Conservation (phyloP, 2,888 invertebrate species). For the Charanyca ferruginea region DNA sequence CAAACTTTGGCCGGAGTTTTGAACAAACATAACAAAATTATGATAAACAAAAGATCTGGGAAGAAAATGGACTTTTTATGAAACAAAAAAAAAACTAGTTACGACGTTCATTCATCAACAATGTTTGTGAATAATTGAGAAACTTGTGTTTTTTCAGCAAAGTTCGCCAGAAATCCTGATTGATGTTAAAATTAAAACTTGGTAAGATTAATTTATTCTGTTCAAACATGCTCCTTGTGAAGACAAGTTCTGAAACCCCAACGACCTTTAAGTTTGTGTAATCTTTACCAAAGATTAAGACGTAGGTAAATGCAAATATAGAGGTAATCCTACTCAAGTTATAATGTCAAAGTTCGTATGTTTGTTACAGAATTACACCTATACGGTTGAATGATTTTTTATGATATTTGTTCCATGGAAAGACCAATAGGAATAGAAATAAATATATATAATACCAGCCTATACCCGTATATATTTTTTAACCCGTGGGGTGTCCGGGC, state of each 20-base stretch:
- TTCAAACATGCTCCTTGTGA: neutral
- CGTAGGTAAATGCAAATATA: neutral
- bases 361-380: neutral
- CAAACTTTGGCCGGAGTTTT: neutral
- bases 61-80: neutral
- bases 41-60: slow-evolving; percentile 14
- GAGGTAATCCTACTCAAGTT: neutral
- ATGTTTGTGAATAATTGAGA: slow-evolving; percentile 44
- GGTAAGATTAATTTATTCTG: slow-evolving; percentile 34
- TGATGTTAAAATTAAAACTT: slow-evolving; percentile 38
- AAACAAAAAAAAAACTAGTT: slow-evolving; percentile 13
- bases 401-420: neutral
- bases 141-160: slow-evolving; percentile 24
- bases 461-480: too few species aligned
- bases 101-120: slow-evolving; percentile 36
- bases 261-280: neutral
- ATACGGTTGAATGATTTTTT: neutral
- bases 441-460: too few species aligned
- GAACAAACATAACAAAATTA: slow-evolving; percentile 23
- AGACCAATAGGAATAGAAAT: too few species aligned
- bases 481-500: too few species aligned
- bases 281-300: neutral
- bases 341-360: neutral
- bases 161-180: slow-evolving; percentile 16
- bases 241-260: neutral